phyloP scores from a whole-genome alignment of 1,140 invertebrate species.

The Drosophila murphyi region DNA sequence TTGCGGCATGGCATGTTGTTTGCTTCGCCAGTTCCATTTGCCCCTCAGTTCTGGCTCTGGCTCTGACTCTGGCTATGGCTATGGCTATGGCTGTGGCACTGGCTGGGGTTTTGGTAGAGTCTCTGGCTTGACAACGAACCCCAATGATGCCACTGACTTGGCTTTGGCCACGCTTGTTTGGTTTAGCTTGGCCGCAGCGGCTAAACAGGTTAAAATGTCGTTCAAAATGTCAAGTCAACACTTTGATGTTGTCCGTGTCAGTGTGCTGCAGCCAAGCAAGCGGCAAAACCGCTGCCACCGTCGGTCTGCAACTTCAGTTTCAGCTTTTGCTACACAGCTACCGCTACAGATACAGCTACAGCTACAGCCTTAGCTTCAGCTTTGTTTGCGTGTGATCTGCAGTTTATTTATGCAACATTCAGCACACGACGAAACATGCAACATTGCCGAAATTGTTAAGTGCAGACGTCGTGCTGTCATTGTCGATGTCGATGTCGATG shows the following conservation, averaged over 20 bases:
- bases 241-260: constrained; percentile 80
- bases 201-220: constrained; percentile 83
- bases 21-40: constrained; percentile 81
- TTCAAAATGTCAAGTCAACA: constrained; percentile 83
- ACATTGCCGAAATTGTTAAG: constrained; percentile 79
- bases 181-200: constrained; percentile 71
- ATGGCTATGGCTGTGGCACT: constrained; percentile 21
- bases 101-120: background rate
- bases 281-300: constrained; percentile 37
- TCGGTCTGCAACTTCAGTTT: constrained; percentile 35
- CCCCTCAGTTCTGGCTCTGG: constrained; percentile 33
- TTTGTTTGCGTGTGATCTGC: constrained; percentile 81
- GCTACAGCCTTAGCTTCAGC: constrained; percentile 35
- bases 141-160: constrained; percentile 69
- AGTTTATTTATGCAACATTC: constrained; percentile 82
- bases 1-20: constrained; percentile 80
- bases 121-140: constrained; percentile 47
- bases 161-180: constrained; percentile 77
- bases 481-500: constrained; percentile 42
- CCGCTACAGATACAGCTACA: constrained; percentile 14
- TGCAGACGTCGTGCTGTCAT: constrained; percentile 69
- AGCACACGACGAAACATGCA: constrained; percentile 80
- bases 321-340: background rate
- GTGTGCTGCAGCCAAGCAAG: constrained; percentile 83
- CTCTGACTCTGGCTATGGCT: constrained; percentile 7